Base-by-base conservation (phyloP, 2,888 invertebrate species). In the Rhagium mordax region DNA sequence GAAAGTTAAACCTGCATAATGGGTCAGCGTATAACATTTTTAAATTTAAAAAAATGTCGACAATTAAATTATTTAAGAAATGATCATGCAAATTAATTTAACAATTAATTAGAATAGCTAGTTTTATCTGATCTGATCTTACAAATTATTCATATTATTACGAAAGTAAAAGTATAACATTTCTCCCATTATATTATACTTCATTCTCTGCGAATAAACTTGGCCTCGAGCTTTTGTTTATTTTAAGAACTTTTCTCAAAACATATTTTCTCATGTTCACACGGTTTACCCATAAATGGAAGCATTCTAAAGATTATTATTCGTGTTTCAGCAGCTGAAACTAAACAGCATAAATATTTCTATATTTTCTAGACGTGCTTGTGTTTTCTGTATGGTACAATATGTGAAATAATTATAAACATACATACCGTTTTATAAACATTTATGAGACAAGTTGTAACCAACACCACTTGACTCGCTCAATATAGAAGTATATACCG, bases 361-460 rank as follows among this genome's bases (percentile, higher is more conserved):
- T n/a, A n/a, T 41, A n/a, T 33, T 33, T 13, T 59, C 21, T 6
- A 18, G 16, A 18, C 8, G 20, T 16, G 33, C 33, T 33, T 24
- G 15, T 16, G n/a, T 27, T 55, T n/a, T 27, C 6, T 24, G 27
- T 55, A 55, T n/a, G 27, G 55, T n/a, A 41, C 4, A 0, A 2
- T 41, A 41, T 41, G n/a, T 41, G 8, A 21, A 53, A 53, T 20
- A n/a, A 53, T 53, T 53, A 53, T 20, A 55, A 21, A 20, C 33
- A 59, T 13, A 15, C 33, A 29, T 33, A 16, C 5, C 24, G 18
- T 59, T 21, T 33, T 59, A 59, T 59, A 59, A 59, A 59, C 59
- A 59, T 21, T 55, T 49, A n/a, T 20, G 33, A 33, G 33, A 18
- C 33, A 29, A 8, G 16, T 59, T 33, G 15, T 8, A n/a, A 33